These are phyloP conservation scores for Crambe crambe DNA, from an alignment of 37 sponge, comb jelly and placozoan species.

Conservation along the genomic window DNA sequence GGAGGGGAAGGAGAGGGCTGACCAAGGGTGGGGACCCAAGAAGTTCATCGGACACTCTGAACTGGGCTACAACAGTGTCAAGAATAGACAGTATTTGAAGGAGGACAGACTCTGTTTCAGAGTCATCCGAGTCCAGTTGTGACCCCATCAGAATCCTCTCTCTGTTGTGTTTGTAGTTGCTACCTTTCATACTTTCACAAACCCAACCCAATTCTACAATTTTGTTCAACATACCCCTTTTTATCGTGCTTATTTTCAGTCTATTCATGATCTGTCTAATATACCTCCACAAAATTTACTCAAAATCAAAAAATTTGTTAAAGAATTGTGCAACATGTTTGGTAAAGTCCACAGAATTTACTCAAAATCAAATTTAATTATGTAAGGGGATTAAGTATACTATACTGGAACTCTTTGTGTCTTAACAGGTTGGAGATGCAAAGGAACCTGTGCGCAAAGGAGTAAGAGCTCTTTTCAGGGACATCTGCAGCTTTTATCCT, in stretches of 20 bases:
- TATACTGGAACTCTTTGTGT: too few relatives aligned
- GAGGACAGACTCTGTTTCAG: slow-evolving; percentile 39
- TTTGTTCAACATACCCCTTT: neutral
- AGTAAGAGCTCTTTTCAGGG: slow-evolving; percentile 76
- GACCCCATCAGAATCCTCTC: neutral
- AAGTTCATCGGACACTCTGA: slow-evolving; percentile 45
- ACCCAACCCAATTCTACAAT: neutral
- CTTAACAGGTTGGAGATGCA: slow-evolving; percentile 84
- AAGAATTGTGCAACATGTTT: too few relatives aligned
- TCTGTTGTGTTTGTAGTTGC: neutral
- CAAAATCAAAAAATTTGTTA: too few relatives aligned
- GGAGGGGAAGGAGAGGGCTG: slow-evolving; percentile 6
- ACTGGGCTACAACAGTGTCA: slow-evolving; percentile 25
- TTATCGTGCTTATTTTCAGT: neutral
- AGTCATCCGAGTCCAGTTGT: slow-evolving; percentile 9
- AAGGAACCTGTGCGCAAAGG: slow-evolving; percentile 91
- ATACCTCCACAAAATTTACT: neutral
- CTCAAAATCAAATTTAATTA: too few relatives aligned
- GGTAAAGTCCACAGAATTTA: too few relatives aligned
- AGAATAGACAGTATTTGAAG: slow-evolving; percentile 50
- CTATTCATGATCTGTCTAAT: neutral
- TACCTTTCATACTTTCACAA: too few relatives aligned
- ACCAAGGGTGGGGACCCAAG: slow-evolving; percentile 24
- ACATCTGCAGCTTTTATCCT: slow-evolving; percentile 83
- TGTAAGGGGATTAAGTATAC: too few relatives aligned